These are phyloP conservation scores for Laterallus jamaicensis DNA, from an alignment of 2,113 vertebrate species.

Conservation along the genomic window DNA sequence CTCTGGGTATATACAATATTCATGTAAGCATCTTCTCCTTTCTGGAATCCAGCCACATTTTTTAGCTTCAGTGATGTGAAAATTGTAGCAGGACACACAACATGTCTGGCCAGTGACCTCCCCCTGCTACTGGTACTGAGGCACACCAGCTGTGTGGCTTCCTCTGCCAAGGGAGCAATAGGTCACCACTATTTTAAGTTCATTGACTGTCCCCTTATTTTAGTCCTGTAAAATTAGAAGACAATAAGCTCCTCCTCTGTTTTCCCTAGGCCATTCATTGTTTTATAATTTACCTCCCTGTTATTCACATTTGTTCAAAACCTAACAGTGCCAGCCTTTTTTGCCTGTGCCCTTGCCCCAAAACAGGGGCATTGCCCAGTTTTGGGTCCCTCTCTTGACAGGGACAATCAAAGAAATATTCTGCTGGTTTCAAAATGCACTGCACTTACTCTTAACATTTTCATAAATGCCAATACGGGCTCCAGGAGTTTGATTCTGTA, in stretches of 20 bases:
- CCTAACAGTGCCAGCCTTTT: background rate
- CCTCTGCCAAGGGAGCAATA: constrained; percentile 42
- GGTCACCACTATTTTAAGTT: constrained; percentile 51
- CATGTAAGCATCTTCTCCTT: background rate
- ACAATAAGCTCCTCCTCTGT: constrained; percentile 29
- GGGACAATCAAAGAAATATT: background rate
- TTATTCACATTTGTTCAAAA: constrained; percentile 11
- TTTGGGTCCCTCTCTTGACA: background rate
- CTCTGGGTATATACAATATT: background rate
- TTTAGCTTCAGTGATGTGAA: background rate
- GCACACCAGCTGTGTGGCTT: constrained; percentile 41
- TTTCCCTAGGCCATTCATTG: constrained; percentile 48
- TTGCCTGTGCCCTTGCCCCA: background rate
- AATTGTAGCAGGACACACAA: background rate
- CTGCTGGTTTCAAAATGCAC: background rate
- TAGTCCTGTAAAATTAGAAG: constrained; percentile 11
- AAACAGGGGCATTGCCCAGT: background rate
- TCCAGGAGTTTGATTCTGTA: background rate
- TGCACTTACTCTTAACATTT: background rate
- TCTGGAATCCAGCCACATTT: background rate
- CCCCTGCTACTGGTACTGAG: background rate
- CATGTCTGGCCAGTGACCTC: background rate
- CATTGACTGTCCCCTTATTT: constrained; percentile 43
- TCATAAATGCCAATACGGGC: constrained; percentile 14
- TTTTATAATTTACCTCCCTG: background rate